A percentile compares a stretch with the other conserved stretches of the same genome.
These are phyloP conservation scores for Agonopterix subpropinquella DNA, from an alignment of 2,888 invertebrate species.

Conservation along the genomic window DNA sequence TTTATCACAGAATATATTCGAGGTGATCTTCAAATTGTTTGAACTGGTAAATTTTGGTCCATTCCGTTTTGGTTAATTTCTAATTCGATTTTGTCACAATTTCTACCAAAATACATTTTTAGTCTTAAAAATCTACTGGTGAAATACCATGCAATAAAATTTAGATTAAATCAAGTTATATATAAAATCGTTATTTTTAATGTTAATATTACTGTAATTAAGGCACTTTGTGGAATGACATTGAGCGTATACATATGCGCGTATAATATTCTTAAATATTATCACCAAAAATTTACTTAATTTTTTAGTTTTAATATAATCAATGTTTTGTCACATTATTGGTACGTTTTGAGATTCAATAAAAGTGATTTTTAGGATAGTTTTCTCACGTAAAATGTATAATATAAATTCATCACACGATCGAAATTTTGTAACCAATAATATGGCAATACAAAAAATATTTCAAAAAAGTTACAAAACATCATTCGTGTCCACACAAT, in stretches of 20 bases:
- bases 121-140: slow-evolving; percentile 32
- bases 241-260: slow-evolving; percentile 46
- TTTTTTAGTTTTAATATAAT: slow-evolving; percentile 18
- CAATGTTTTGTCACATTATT: slow-evolving; percentile 39
- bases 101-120: slow-evolving; percentile 27
- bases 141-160: slow-evolving; percentile 17
- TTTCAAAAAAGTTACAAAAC: slow-evolving; percentile 22
- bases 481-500: slow-evolving; percentile 49
- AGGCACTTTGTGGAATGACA: slow-evolving; percentile 66
- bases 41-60: slow-evolving; percentile 28
- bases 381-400: neutral
- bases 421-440: slow-evolving; percentile 51
- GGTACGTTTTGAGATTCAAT: slow-evolving; percentile 40
- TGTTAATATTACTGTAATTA: slow-evolving; percentile 22
- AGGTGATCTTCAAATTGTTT: slow-evolving; percentile 60
- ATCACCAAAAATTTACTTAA: slow-evolving; percentile 34
- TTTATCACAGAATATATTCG: slow-evolving; percentile 72
- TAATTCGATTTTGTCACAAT: slow-evolving; percentile 19
- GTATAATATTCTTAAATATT: slow-evolving; percentile 24
- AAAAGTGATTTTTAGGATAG: slow-evolving; percentile 17
- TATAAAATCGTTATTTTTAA: slow-evolving; percentile 9
- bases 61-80: slow-evolving; percentile 15
- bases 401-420: neutral
- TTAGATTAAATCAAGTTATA: slow-evolving; percentile 5
- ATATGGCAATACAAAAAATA: slow-evolving; percentile 56